Evolutionary conservation across 2,797 vertebrate genomes (phyloP), one percentile per base, ranked within the genome.

Genomic region (Gambelia wislizenii): DNA sequence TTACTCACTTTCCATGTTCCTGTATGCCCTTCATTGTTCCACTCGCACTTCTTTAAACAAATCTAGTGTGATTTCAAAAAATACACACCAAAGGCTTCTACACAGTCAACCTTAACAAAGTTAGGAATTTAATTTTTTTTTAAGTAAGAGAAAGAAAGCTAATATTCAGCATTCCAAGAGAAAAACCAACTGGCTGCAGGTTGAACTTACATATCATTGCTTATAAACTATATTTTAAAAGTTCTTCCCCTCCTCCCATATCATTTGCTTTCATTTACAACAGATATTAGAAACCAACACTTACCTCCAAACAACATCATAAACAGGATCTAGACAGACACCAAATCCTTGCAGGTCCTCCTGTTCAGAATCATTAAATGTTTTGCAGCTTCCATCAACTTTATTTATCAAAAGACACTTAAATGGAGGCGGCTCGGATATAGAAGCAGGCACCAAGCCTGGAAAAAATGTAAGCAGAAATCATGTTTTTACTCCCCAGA

Each of bases 251-350:
- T 20, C 22, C n/a, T 20, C 14, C 16, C 7, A 20, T 22, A 67
- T 30, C 18, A 27, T 27, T 30, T 76, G 59, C 75, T 87, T 54
- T 52, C 44, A 27, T 72, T 74, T 83, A 39, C 14, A 76, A 16
- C 69, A 39, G 14, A 16, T 79, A 93, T 67, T 84, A 89, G 13
- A 90, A 93, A 93, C 82, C 39, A 91, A 92, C 78, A 92, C 97
- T 97, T 96, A 99, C 99, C 99, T 99, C 99, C 99, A 99, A 95
- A 99, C 98, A 95, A 99, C 99, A 95, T 99, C 99, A 96, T 99
- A 99, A 87, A 99, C 99, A 77, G 99, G 99, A 96, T 99, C 99
- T 94, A 99, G 97, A 96, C 99, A 99, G 30, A 99, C 98, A 91
- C 98, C 99, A 90, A 99, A 99, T 86, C 99, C 99, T 94, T 99